Evolutionary conservation across 1,140 invertebrate species (phyloP), one percentile per base, ranked within the genome.

Genomic region (Atopsyche davidsoni): DNA sequence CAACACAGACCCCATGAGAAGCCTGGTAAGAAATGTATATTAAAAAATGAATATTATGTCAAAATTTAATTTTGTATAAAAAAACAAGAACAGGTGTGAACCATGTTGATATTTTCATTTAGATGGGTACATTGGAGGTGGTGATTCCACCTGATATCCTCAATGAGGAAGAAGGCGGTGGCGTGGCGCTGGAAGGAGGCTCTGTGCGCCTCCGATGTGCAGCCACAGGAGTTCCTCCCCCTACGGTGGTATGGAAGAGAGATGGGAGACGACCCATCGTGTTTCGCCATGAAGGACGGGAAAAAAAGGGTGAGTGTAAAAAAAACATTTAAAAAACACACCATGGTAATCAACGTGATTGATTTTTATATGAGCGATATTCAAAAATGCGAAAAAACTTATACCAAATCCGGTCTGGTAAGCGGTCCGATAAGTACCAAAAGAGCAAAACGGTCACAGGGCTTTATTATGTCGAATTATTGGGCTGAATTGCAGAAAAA

Each of bases 121-220:
- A 90, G 87, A 86, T 85, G 73, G 87, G 86, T 31, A 79, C 82
- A 59, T 77, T 92, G 64, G 80, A 83, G 55, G 88, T 92, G 53
- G 82, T 89, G 51, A 86, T 91, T 59, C 87, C 88, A 17, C 87
- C 88, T 35, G 87, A 90, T 62, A 90, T 91, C 58, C 70, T 87
- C 42, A 79, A 83, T 60, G 85, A 87, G 44, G 66, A 70, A 9
- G 73, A 75, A 4, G 38, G 32, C 16, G 69, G 75, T 35, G 75
- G 80, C 1, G 74, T 80, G 31, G 78, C 81, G 6, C 67, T 76
- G 17, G 89, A 93, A 68, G 87, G 87, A n/a, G 83, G 86, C 1
- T 81, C 81, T 19, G 81, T 90, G 31, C 80, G 79, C 31, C 71
- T 94, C 3, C 74, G 77, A 28, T 94, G 89, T 63, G 79, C 80